Conservation (phyloP, 2,113 vertebrate species). For the Papio anubis region DNA sequence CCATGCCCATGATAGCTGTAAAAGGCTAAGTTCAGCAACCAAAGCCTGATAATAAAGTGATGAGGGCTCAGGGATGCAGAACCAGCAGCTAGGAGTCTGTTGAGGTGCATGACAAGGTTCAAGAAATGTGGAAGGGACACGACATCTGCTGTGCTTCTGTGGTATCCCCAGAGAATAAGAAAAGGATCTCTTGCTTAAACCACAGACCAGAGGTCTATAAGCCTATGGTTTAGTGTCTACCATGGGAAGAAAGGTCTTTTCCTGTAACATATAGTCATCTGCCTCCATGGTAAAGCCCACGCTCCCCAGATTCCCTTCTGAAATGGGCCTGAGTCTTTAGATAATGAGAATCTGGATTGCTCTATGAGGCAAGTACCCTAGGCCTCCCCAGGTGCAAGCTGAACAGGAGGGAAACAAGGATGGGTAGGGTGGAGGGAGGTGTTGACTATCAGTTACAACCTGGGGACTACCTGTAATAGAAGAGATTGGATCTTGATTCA, state of each 20-base stretch:
- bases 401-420: neutral
- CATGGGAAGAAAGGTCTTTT: neutral
- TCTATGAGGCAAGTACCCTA: neutral
- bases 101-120: fast-evolving
- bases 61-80: neutral
- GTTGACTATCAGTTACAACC: neutral
- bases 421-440: neutral
- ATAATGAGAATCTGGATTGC: neutral
- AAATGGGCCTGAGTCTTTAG: neutral
- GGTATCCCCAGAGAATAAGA: neutral
- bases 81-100: neutral
- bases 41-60: neutral
- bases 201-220: neutral
- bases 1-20: no score
- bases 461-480: neutral
- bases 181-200: neutral
- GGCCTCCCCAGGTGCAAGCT: neutral
- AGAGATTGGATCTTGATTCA: fast-evolving
- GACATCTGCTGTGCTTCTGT: neutral
- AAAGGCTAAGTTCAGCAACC: neutral
- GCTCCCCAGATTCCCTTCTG: neutral
- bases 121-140: neutral
- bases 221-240: neutral
- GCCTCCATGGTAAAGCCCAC: neutral
- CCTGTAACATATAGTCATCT: neutral